Conservation (phyloP, 1,140 invertebrate genomes). For the Pseudoatta argentina region DNA sequence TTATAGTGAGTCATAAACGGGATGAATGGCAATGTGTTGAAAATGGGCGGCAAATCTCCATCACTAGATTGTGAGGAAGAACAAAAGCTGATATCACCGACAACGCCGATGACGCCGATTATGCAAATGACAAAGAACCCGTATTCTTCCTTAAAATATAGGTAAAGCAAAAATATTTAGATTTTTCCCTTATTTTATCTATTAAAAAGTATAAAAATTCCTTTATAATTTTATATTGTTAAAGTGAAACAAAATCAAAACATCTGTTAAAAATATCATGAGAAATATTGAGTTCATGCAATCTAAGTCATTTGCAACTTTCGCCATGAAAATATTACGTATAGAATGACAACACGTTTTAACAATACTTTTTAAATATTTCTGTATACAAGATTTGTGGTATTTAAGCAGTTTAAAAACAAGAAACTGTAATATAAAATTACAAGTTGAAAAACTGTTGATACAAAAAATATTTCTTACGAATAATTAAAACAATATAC, state of each 20-base stretch:
- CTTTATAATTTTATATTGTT: background rate
- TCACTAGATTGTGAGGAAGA: conserved; percentile 75
- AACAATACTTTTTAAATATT: background rate
- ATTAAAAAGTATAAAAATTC: background rate
- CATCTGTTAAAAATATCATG: background rate
- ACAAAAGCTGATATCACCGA: conserved; percentile 75
- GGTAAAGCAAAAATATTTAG: conserved; percentile 70
- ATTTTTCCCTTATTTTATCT: background rate
- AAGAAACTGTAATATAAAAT: background rate
- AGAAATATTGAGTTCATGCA: background rate
- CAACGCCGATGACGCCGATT: conserved; percentile 66
- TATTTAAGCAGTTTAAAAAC: background rate
- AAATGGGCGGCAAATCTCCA: conserved; percentile 59
- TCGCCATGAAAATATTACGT: background rate
- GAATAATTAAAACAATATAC: background rate
- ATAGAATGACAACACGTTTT: background rate
- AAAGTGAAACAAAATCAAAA: background rate
- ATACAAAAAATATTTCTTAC: background rate
- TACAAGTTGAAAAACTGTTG: background rate
- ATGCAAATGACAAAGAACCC: conserved; percentile 71
- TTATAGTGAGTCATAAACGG: conserved; percentile 36
- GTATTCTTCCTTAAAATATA: conserved; percentile 77
- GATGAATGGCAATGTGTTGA: conserved; percentile 73
- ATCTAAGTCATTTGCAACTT: background rate
- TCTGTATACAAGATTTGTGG: background rate